Evolutionary conservation across 2,888 invertebrate genomes (phyloP).

Genomic region (Anoplius nigerrimus): DNA sequence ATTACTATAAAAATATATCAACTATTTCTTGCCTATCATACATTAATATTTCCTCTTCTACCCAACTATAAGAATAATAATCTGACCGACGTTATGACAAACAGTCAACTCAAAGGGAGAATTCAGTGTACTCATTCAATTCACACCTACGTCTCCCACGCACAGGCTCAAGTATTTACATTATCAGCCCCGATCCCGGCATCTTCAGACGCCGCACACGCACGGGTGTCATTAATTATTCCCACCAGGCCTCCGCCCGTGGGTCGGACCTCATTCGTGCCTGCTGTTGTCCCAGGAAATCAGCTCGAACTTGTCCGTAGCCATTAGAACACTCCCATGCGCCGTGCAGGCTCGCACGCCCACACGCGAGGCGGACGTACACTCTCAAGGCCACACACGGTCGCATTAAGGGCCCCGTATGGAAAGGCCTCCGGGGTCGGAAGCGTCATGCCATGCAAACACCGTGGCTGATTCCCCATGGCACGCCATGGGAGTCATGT

Average conservation of each 20-base stretch:
- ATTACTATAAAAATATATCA: no score
- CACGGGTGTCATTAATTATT: background rate
- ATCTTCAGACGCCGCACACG: conserved; percentile 1
- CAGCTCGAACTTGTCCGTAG: conserved; percentile 24
- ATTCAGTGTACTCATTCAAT: no score
- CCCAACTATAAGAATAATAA: no score
- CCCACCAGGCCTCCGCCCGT: background rate
- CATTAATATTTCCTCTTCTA: no score
- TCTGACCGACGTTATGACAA: no score
- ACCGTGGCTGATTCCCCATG: background rate
- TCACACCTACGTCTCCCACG: no score
- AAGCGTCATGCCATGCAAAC: conserved; percentile 7
- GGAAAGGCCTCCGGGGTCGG: background rate
- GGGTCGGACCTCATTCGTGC: conserved; percentile 25
- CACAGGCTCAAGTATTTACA: no score
- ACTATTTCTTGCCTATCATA: no score
- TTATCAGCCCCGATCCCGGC: background rate
- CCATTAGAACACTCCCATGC: conserved; percentile 26
- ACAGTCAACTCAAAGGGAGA: no score
- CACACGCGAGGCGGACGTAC: background rate
- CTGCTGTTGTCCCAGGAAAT: conserved; percentile 19
- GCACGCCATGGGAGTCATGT: no score
- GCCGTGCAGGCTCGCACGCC: conserved; percentile 35
- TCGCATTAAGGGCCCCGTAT: background rate
- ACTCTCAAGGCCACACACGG: background rate